Conservation (phyloP, 1,140 invertebrate genomes). For the Dinothrombium tinctorium region DNA sequence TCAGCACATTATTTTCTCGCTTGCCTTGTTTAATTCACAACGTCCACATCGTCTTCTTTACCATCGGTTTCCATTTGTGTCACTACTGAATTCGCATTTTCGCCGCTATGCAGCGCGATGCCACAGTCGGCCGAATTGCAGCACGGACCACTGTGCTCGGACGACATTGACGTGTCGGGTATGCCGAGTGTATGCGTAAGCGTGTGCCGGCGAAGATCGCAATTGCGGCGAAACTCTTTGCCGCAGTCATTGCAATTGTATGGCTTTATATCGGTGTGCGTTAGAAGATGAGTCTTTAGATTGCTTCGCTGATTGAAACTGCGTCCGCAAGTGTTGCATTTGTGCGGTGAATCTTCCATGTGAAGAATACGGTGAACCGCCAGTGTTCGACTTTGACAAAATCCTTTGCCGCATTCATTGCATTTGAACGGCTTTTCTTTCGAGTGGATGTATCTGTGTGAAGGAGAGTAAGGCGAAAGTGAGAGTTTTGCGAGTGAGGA, state of each 20-base stretch:
- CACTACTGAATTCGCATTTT: too few species aligned
- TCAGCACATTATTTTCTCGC: too few species aligned
- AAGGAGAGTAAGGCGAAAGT: neutral
- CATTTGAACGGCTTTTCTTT: conserved; percentile 96
- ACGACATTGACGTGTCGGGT: neutral
- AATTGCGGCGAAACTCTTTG: conserved; percentile 19
- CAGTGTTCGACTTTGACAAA: conserved; percentile 80
- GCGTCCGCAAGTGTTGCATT: conserved; percentile 49
- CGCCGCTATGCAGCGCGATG: too few species aligned
- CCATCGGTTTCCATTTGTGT: too few species aligned
- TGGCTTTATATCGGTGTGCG: conserved; percentile 82
- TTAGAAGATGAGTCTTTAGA: conserved; percentile 67
- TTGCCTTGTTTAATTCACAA: too few species aligned
- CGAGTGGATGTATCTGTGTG: conserved; percentile 71
- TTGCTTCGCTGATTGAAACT: conserved; percentile 69
- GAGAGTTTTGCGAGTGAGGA: too few species aligned
- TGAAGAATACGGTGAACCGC: conserved; percentile 78
- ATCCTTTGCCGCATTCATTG: conserved; percentile 79
- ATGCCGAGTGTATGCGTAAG: conserved; percentile 37
- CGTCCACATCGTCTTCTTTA: too few species aligned
- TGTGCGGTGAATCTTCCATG: conserved; percentile 67
- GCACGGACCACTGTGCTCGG: neutral
- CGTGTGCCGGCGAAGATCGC: conserved; percentile 35
- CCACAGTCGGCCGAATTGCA: neutral
- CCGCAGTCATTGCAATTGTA: conserved; percentile 24